Base-by-base conservation (phyloP, 2,888 invertebrate species). In the Cerceris rybyensis region DNA sequence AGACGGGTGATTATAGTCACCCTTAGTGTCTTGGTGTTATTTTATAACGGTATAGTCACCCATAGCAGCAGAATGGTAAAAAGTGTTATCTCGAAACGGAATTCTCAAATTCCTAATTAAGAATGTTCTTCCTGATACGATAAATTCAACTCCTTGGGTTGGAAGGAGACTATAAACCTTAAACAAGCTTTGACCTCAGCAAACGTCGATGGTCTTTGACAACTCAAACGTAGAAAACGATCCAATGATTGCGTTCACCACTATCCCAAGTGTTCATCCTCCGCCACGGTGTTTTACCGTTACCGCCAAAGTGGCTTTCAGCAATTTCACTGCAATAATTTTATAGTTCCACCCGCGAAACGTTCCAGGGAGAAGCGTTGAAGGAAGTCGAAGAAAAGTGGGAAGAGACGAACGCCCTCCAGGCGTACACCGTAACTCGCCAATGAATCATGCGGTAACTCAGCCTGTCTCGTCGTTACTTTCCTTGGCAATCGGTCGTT, bases 391-490 rank as follows among this genome's bases (percentile, higher is more conserved):
- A 61, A 28, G 46, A 58, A 41, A 65, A 9, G 46, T 13, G 17
- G 42, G 43, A 63, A 52, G 14, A 50, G 59, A 55, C 50, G 42
- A 17, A 41, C 16, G 54, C 65, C 73, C 57, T 72, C 63, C 28
- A 68, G 75, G 75, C 46, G 70, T 80, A 78, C 70, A 65, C 78
- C 67, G 68, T 73, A 59, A 67, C 67, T 73, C 70, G 69, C 80
- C 81, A 86, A 86, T 85, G 83, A 86, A 86, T 83, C 78, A 83
- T 85, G 77, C 75, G 64, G 83, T 83, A 85, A 87, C 87, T 83
- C 76, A 78, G 86, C 78, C 78, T 75, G 81, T 86, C 81, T 83
- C 83, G 80, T 83, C 80, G 75, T 85, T 87, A 83, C 86, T 85
- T 85, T 85, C 83, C 75, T 77, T 66, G 57, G 71, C 46, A 11